These are phyloP conservation scores for Pogonomyrmex barbatus DNA, from an alignment of 1,140 invertebrate genomes.

Conservation along the genomic window DNA sequence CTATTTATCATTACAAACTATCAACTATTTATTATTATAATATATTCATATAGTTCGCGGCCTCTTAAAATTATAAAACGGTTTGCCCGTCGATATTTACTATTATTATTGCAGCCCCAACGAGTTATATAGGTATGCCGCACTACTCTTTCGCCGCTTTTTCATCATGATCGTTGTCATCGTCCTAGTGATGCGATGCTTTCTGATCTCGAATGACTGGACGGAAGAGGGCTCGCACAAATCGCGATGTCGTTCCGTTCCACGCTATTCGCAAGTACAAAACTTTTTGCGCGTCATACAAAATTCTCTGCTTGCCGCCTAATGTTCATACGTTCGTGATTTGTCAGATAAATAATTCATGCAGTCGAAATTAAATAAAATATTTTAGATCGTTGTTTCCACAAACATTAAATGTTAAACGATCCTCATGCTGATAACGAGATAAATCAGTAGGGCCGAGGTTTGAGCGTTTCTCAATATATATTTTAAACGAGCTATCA, in stretches of 20 bases:
- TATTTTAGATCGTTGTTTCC: neutral
- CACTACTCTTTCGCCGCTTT: constrained; percentile 23
- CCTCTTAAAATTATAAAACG: constrained; percentile 82
- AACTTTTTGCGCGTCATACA: neutral
- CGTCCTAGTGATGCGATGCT: constrained; percentile 61
- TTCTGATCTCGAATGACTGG: constrained; percentile 76
- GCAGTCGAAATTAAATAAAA: constrained; percentile 15
- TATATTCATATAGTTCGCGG: constrained; percentile 79
- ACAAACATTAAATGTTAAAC: neutral
- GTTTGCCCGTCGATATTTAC: constrained; percentile 77
- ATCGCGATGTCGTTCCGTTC: constrained; percentile 73
- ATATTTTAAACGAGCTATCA: constrained; percentile 12
- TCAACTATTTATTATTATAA: constrained; percentile 77
- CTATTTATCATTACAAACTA: constrained; percentile 82
- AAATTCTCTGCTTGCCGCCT: neutral
- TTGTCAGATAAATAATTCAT: constrained; percentile 26
- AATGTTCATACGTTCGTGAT: constrained; percentile 13
- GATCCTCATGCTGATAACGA: neutral
- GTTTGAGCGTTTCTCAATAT: constrained; percentile 51
- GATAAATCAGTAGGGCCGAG: constrained; percentile 63
- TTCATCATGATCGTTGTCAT: constrained; percentile 67
- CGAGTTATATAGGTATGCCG: constrained; percentile 70
- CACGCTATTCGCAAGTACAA: constrained; percentile 60
- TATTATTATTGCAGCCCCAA: constrained; percentile 80
- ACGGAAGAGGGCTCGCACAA: constrained; percentile 75